A percentile compares a stretch with the other conserved stretches of the same genome.
Conservation (phyloP, 2,888 invertebrate genomes). For the Lepidocyrtoides sp. region DNA sequence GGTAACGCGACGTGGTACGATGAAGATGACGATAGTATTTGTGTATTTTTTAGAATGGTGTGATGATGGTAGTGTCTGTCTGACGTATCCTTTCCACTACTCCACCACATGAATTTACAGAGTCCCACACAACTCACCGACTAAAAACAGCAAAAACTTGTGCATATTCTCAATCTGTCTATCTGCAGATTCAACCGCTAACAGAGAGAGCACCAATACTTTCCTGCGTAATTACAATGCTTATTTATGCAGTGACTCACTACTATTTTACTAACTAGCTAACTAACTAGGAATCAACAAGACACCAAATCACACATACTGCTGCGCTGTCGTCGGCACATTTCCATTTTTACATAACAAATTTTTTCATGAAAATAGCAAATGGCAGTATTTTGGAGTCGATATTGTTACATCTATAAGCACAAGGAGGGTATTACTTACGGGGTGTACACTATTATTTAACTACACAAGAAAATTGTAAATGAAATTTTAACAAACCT, state of each 20-base stretch:
- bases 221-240: no score
- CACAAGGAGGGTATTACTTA: no score
- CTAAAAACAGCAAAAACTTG: neutral
- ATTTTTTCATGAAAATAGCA: no score
- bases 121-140: neutral
- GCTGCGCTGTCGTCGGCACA: no score
- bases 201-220: no score
- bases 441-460: no score
- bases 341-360: neutral
- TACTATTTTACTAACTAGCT: neutral
- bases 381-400: no score
- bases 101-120: neutral
- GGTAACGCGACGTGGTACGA: conserved; percentile 8
- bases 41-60: neutral
- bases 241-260: neutral
- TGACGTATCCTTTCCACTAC: neutral
- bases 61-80: conserved; percentile 30
- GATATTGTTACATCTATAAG: no score
- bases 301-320: neutral
- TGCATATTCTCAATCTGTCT: neutral
- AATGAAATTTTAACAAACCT: no score
- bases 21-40: neutral
- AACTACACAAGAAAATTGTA: no score
- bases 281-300: neutral
- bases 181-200: neutral